These are phyloP conservation scores for Carassius carassius DNA, from an alignment of 2,113 vertebrate species.

Conservation along the genomic window DNA sequence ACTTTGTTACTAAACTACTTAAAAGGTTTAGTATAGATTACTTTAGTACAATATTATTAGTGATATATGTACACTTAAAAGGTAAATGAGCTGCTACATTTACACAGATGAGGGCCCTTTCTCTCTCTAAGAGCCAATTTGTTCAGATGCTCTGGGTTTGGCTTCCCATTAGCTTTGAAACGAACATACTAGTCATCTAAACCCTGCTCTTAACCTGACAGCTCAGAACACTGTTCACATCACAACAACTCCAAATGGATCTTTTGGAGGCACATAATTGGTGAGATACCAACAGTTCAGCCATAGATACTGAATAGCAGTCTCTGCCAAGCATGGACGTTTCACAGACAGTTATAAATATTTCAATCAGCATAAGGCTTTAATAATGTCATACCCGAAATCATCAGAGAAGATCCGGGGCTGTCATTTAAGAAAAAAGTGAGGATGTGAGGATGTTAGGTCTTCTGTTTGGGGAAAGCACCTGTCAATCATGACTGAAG, in stretches of 20 bases:
- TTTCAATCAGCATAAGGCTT: constrained; percentile 43
- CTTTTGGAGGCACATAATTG: constrained; percentile 23
- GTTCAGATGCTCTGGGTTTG: neutral
- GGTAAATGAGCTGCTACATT: constrained; percentile 8
- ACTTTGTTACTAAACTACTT: neutral
- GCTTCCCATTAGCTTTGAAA: constrained; percentile 21
- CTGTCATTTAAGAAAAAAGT: constrained; percentile 68
- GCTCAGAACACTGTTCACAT: constrained; percentile 3
- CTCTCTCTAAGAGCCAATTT: constrained; percentile 2
- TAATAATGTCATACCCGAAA: constrained; percentile 73
- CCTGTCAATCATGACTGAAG: constrained; percentile 72
- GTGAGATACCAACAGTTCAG: neutral
- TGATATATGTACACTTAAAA: constrained; percentile 35
- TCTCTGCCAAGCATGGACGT: neutral
- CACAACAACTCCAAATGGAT: constrained; percentile 18
- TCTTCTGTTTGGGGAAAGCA: constrained; percentile 71
- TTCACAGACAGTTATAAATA: neutral
- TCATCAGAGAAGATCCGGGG: constrained; percentile 61
- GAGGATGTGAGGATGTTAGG: constrained; percentile 58
- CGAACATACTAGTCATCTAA: constrained; percentile 27
- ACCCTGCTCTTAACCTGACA: constrained; percentile 12
- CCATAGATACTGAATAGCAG: neutral
- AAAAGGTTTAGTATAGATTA: neutral
- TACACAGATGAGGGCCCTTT: neutral
- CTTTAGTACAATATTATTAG: constrained; percentile 40